Percentiles rank a stretch among this genome's conserved stretches.
phyloP scores from a whole-genome alignment of 2,797 vertebrate genomes.

The Schizopygopsis pylzovi region DNA sequence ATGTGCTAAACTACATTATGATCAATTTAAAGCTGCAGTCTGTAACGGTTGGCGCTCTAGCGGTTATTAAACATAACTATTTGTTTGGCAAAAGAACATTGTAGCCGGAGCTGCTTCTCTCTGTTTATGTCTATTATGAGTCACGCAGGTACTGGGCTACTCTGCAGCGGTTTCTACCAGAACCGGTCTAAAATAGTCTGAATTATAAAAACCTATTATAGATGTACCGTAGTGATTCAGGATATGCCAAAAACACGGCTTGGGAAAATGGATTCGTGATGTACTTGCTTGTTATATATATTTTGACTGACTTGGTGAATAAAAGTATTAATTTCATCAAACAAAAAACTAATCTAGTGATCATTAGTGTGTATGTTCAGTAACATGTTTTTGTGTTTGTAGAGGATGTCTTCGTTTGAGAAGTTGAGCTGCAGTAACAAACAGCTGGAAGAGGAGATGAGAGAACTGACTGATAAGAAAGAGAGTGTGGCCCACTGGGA shows the following conservation, averaged over 20 bases:
- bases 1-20: background rate
- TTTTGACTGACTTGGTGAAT: background rate
- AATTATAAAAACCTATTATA: background rate
- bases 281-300: background rate
- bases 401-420: slow-evolving; percentile 87
- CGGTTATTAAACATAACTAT: background rate
- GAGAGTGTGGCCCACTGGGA: slow-evolving; percentile 98
- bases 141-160: too few species aligned
- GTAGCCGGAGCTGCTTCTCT: background rate
- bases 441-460: slow-evolving; percentile 96
- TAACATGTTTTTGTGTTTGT: slow-evolving; percentile 21
- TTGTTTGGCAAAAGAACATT: background rate
- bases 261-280: background rate
- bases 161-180: background rate
- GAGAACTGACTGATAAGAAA: slow-evolving; percentile 95
- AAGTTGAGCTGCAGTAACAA: slow-evolving; percentile 84
- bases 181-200: background rate
- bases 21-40: background rate
- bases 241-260: background rate
- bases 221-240: background rate
- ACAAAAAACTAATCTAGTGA: background rate
- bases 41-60: too few species aligned
- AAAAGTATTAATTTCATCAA: background rate
- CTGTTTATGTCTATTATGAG: background rate
- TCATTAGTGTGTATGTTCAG: background rate